A percentile compares a stretch with the other conserved stretches of the same genome.
These are phyloP conservation scores for Myopa tessellatipennis DNA, from an alignment of 2,888 invertebrate species.

Conservation along the genomic window DNA sequence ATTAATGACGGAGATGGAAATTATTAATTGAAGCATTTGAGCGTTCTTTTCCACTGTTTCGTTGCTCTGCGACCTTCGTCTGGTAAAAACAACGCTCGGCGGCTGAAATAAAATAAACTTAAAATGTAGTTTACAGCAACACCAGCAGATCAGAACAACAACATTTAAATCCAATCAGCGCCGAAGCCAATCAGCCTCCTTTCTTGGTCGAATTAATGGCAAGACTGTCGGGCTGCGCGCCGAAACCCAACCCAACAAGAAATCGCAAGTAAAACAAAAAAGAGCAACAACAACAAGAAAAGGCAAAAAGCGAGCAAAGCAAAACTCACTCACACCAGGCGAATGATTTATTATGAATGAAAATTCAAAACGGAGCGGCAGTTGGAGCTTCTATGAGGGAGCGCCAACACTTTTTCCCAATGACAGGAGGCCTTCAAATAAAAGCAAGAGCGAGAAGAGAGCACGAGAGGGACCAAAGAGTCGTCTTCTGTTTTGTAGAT, in stretches of 20 bases:
- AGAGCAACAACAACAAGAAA: conserved; percentile 9
- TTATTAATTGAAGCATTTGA: neutral
- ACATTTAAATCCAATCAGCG: conserved; percentile 36
- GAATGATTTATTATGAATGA: conserved; percentile 56
- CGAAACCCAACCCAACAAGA: conserved; percentile 45
- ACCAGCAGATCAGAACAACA: conserved; percentile 29
- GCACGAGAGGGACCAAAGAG: no score
- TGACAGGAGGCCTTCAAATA: no score
- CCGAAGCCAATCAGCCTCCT: conserved; percentile 20
- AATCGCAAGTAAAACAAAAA: conserved; percentile 29
- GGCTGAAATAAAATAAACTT: neutral
- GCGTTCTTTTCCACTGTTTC: neutral
- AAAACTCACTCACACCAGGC: conserved; percentile 42
- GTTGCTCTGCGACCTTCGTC: neutral
- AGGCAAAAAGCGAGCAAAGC: conserved; percentile 36
- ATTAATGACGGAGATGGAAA: neutral
- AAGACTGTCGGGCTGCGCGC: conserved; percentile 41
- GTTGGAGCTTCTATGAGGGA: neutral
- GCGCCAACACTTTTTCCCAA: neutral
- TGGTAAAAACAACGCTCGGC: neutral
- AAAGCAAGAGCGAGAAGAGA: no score
- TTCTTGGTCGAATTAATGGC: conserved; percentile 41
- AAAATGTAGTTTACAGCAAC: neutral
- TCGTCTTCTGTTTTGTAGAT: no score
- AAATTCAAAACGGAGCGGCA: conserved; percentile 49